Evolutionary conservation across 2,888 invertebrate species (phyloP), one percentile per base, ranked within the genome.

Genomic region (Noctua pronuba): DNA sequence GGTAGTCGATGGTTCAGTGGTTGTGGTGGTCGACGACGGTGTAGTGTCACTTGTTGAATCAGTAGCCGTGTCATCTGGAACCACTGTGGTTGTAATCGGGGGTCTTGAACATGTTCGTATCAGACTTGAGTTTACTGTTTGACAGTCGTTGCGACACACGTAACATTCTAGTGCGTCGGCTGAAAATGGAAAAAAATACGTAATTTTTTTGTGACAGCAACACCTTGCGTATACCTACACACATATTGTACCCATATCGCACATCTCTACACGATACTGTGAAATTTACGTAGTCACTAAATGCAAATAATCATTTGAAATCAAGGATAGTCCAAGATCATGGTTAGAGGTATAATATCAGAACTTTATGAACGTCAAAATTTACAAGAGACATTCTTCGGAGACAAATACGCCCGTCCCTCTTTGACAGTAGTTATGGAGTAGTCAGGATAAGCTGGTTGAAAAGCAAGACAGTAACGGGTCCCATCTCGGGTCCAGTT

Each of bases 161-260:
- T 94, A 95, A 74, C 95, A 95, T 85, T 89, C 77, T 44, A 92
- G 85, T 16, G 92, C 91, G 52, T 91, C 83, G 38, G 90, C 94
- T 94, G 73, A 84, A 83, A 80, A 65, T 1, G 1, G 24, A 62
- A 62, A 64, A 24, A 64, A 64, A 49, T 4, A 2, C 7, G 0
- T 21, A 18, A 2, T 11, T 44, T 5, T n/a, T 55, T 11, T 55
- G 55, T 58, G 2, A 16, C 16, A 10, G 5, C 24, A 11, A 8
- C 24, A 49, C 8, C 24, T 49, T 49, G 2, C 3, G 24, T 58
- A 58, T 28, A 6, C 13, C 13, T 44, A 38, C 38, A 38, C 38
- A 52, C 24, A 52, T 52, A 55, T 58, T 55, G n/a, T 4, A n/a
- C 52, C 3, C 21, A 49, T 55, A n/a, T n/a, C n/a, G n/a, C 52